Evolutionary conservation across 2,888 invertebrate species (phyloP), one percentile per base, ranked within the genome.

Genomic region (Thera britannica): DNA sequence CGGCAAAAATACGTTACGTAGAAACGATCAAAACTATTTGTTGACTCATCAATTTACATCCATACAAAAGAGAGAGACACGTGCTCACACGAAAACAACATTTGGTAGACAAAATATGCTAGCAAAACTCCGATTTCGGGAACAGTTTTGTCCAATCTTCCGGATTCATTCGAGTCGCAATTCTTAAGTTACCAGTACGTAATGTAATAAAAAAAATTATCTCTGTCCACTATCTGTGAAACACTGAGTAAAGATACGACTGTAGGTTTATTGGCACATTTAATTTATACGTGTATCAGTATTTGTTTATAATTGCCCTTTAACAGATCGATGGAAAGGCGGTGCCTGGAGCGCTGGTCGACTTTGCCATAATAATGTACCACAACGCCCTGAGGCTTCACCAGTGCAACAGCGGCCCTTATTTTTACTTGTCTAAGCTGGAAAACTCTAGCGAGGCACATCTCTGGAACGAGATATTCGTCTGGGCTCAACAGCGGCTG

Each of bases 361-460:
- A 96, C 83, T 96, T 96, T 86, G 95, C 94, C 0, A 85, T 96
- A 8, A 87, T 96, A 56, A 95, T 96, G 90, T 96, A 92, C 81
- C 96, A 96, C 80, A 95, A 95, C 83, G 96, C 94, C 0, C 83
- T 85, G 65, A 90, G 86, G 62, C 89, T 96, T 1, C 82, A 91
- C 34, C 89, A 94, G 71, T 89, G 92, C 0, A 94, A 93, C 71
- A 93, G 94, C 72, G 96, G 96, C 0, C 96, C 96, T 2, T 96
- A 94, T 79, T 96, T 96, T 83, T 96, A 96, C 79, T 86, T 96
- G n/a, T 96, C 96, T 0, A 96, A 96, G 73, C 72, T 96, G 48
- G 96, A 96, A 85, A 94, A 95, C 2, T 92, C 95, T 2, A 85
- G 89, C 0, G 96, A 97, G 83, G 96, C 96, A 0, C 83, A 87